phyloP scores from a whole-genome alignment of 30 jellyfish, hydroid and myxozoan species.

The Cassiopea xamachana region DNA sequence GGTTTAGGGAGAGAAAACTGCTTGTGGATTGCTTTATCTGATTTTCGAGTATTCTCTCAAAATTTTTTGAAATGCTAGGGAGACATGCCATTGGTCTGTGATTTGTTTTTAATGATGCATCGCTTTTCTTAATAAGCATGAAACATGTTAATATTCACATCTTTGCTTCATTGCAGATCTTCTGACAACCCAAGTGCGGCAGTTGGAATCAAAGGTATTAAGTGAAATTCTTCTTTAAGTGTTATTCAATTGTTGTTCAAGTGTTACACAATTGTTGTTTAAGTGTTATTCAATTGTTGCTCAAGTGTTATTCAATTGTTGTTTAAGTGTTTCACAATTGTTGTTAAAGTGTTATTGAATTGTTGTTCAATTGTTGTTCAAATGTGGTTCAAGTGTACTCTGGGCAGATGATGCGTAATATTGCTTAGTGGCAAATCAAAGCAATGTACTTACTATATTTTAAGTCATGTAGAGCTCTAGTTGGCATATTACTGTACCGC shows the following conservation, averaged over 20 bases:
- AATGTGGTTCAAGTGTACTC: background rate
- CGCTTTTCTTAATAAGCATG: background rate
- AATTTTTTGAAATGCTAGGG: too few relatives aligned
- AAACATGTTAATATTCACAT: background rate
- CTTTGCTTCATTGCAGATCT: background rate
- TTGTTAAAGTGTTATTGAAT: background rate
- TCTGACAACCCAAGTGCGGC: background rate
- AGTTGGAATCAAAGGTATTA: background rate
- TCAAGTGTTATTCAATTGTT: background rate
- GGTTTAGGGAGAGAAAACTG: too few relatives aligned
- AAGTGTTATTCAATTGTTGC: background rate
- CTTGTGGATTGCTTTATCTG: too few relatives aligned
- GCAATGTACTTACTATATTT: too few relatives aligned
- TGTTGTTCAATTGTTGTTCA: background rate
- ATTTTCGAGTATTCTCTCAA: too few relatives aligned
- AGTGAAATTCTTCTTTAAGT: background rate
- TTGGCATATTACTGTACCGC: too few relatives aligned
- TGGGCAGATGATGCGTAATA: too few relatives aligned
- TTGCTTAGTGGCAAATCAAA: too few relatives aligned
- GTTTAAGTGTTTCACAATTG: background rate
- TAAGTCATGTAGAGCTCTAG: too few relatives aligned
- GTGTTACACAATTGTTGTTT: background rate
- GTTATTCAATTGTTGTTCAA: background rate
- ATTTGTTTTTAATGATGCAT: background rate
- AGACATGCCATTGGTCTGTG: background rate